phyloP scores from a whole-genome alignment of 2,113 vertebrate species.

The Ophthalmolycus amberensis region DNA sequence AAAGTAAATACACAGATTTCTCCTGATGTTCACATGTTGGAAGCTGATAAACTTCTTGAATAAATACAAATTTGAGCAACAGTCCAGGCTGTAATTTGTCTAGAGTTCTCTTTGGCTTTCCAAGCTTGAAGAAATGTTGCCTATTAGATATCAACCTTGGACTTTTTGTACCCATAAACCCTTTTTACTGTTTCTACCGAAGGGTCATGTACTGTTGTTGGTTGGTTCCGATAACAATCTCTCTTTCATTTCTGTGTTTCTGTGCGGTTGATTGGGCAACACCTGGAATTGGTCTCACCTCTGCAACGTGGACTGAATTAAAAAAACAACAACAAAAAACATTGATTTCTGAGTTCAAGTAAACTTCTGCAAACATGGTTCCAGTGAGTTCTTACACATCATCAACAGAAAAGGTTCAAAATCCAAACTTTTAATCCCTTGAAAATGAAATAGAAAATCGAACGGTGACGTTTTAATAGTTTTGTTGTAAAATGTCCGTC shows the following conservation, averaged over 20 bases:
- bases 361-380: neutral
- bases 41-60: neutral
- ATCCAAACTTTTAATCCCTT: neutral
- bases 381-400: neutral
- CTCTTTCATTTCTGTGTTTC: neutral
- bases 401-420: neutral
- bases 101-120: constrained; percentile 10
- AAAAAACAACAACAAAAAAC: neutral
- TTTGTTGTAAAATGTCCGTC: neutral
- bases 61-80: neutral
- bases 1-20: neutral
- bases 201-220: constrained; percentile 3
- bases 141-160: constrained; percentile 6
- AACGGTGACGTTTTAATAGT: neutral
- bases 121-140: constrained; percentile 29
- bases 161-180: constrained; percentile 27
- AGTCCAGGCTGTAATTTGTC: neutral
- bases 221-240: constrained; percentile 2
- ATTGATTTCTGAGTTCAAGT: neutral
- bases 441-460: neutral
- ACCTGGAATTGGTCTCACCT: constrained; percentile 1
- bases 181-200: neutral
- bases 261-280: neutral
- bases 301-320: neutral
- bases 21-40: neutral